A percentile compares a stretch with the other conserved stretches of the same genome.
Evolutionary conservation across 2,888 invertebrate genomes (phyloP).

Genomic region (Halictus quadricinctus): DNA sequence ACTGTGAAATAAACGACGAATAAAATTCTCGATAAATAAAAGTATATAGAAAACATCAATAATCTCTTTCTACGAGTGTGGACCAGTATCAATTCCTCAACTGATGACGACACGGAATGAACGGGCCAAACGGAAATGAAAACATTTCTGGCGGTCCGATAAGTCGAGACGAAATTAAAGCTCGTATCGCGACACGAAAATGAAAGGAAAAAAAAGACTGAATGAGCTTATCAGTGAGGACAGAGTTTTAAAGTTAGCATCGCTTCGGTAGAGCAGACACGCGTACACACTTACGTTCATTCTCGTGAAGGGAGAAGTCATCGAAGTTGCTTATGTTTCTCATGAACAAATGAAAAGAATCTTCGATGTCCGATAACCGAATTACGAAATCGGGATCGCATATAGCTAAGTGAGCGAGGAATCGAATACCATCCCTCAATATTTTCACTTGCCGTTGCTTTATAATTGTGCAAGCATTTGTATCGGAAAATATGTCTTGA

Average conservation of each 20-base stretch:
- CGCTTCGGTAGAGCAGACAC: not conserved
- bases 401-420: conserved; percentile 75
- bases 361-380: conserved; percentile 74
- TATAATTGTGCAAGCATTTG: conserved; percentile 69
- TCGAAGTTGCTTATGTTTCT: conserved; percentile 69
- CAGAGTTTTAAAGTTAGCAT: conserved; percentile 17
- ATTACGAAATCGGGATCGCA: conserved; percentile 76
- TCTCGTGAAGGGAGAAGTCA: conserved; percentile 72
- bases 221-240: conserved; percentile 15
- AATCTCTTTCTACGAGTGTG: not conserved
- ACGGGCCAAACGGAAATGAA: conserved; percentile 20
- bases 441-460: conserved; percentile 70
- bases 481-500: conserved; percentile 52
- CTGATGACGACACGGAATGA: conserved; percentile 20
- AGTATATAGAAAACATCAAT: not conserved
- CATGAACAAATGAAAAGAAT: conserved; percentile 75
- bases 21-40: not conserved
- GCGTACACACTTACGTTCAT: conserved; percentile 74
- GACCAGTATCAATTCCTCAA: not conserved
- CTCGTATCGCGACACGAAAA: conserved; percentile 7
- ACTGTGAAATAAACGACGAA: no score
- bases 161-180: conserved; percentile 38
- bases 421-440: conserved; percentile 74
- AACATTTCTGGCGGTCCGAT: conserved; percentile 35
- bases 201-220: conserved; percentile 7